Evolutionary conservation across 2,113 vertebrate species (phyloP).

Genomic region (Ancistrus triradiatus): DNA sequence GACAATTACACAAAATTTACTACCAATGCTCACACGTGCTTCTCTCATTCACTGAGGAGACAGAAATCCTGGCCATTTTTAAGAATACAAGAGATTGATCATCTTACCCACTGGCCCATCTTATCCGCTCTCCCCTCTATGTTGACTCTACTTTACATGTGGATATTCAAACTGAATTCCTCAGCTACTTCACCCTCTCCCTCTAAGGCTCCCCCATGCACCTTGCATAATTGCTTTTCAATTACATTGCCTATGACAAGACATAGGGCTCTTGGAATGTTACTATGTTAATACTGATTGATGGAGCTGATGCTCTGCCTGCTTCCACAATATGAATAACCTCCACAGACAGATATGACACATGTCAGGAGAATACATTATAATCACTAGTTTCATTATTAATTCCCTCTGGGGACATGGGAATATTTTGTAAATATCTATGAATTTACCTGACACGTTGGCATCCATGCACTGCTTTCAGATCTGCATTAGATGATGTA

Average conservation of each 20-base stretch:
- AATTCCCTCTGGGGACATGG: slow-evolving; percentile 64
- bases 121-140: too few species aligned
- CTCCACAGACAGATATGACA: slow-evolving; percentile 63
- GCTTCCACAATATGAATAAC: slow-evolving; percentile 71
- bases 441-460: slow-evolving; percentile 50
- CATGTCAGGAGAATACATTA: slow-evolving; percentile 67
- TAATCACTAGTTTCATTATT: slow-evolving; percentile 63
- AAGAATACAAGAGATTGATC: too few species aligned
- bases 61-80: too few species aligned
- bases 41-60: too few species aligned
- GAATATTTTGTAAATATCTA: slow-evolving; percentile 68
- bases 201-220: slow-evolving; percentile 39
- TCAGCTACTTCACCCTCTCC: slow-evolving; percentile 18
- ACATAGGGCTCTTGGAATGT: slow-evolving; percentile 62
- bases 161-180: not conserved
- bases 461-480: not conserved
- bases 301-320: slow-evolving; percentile 67
- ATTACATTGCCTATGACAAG: slow-evolving; percentile 57
- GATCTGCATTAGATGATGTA: not conserved
- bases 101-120: too few species aligned
- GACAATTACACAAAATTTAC: too few species aligned
- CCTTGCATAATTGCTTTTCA: slow-evolving; percentile 66
- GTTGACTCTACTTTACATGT: not conserved
- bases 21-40: too few species aligned
- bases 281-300: slow-evolving; percentile 73